These are phyloP conservation scores for Lithosia quadra DNA, from an alignment of 2,888 invertebrate species.

Conservation along the genomic window DNA sequence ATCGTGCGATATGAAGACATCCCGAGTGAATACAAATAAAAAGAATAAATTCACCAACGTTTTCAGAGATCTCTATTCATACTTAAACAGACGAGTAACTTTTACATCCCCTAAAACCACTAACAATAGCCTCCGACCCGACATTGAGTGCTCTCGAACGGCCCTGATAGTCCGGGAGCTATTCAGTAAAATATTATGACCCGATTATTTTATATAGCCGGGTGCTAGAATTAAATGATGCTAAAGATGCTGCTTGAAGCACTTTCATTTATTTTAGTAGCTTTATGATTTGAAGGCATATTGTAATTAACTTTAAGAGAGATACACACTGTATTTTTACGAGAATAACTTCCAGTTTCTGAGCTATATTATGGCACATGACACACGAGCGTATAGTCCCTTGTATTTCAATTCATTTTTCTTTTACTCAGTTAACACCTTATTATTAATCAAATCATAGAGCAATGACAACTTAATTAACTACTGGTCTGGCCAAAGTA, in stretches of 20 bases:
- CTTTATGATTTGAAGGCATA: background rate
- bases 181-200: constrained; percentile 17
- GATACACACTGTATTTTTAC: background rate
- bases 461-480: too few relatives aligned
- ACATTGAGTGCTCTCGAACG: constrained; percentile 31
- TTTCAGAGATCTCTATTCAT: constrained; percentile 4
- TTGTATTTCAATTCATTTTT: too few relatives aligned
- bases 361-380: too few relatives aligned
- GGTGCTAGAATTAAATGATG: background rate
- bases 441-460: too few relatives aligned
- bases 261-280: background rate
- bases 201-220: constrained; percentile 16
- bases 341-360: too few relatives aligned
- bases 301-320: background rate
- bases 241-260: background rate
- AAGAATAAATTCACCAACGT: background rate
- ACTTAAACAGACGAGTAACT: background rate
- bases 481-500: too few relatives aligned
- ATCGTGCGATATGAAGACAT: background rate
- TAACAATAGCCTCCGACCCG: constrained; percentile 13
- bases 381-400: too few relatives aligned
- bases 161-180: constrained; percentile 7
- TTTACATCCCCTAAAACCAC: background rate
- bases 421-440: too few relatives aligned
- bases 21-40: background rate